A percentile compares a stretch with the other conserved stretches of the same genome.
Evolutionary conservation across 2,888 invertebrate species (phyloP).

Genomic region (Keiferia lycopersicella): DNA sequence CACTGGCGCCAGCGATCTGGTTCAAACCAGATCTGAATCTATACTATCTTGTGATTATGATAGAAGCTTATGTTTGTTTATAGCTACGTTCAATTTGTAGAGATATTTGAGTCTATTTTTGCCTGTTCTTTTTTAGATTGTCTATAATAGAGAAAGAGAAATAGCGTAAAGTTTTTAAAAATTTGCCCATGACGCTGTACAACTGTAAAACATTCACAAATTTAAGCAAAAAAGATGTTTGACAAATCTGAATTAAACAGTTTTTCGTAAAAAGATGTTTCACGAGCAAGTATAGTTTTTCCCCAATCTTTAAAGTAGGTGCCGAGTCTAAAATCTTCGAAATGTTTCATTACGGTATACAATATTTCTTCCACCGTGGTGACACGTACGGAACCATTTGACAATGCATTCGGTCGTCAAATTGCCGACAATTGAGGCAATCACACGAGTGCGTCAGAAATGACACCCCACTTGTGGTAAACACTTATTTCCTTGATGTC

Average conservation of each 20-base stretch:
- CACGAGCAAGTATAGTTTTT: too few relatives aligned
- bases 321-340: background rate
- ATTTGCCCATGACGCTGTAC: background rate
- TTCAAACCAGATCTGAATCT: constrained; percentile 11
- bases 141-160: too few relatives aligned
- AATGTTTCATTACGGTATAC: background rate
- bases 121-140: too few relatives aligned
- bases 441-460: background rate
- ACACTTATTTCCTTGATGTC: background rate
- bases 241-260: too few relatives aligned
- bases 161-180: background rate
- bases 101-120: too few relatives aligned
- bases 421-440: constrained; percentile 2
- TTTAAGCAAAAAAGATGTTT: too few relatives aligned
- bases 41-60: background rate
- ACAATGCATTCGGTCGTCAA: background rate
- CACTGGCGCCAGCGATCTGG: constrained; percentile 57
- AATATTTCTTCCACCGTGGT: too few relatives aligned
- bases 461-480: background rate
- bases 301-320: background rate
- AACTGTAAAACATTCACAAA: too few relatives aligned
- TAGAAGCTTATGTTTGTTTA: too few relatives aligned
- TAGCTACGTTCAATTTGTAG: too few relatives aligned
- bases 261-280: too few relatives aligned
- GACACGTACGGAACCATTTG: constrained; percentile 5